Evolutionary conservation across 2,797 vertebrate species (phyloP).

Genomic region (Percopsis omiscomaycus): DNA sequence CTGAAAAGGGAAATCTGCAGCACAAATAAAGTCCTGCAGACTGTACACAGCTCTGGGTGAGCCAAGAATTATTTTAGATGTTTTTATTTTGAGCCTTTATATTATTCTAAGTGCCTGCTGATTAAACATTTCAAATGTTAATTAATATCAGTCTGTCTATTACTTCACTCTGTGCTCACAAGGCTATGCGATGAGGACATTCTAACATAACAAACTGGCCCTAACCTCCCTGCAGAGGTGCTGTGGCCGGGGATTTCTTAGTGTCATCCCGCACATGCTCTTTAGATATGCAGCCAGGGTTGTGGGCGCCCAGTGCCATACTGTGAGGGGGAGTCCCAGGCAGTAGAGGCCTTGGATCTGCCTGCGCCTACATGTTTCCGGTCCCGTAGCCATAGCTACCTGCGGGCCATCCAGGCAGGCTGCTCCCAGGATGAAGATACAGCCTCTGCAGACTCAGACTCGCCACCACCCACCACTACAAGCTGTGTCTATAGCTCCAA

Average conservation of each 20-base stretch:
- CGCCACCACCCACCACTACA: slow-evolving; percentile 83
- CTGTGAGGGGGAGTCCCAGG: slow-evolving; percentile 84
- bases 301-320: slow-evolving; percentile 81
- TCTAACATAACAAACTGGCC: slow-evolving; percentile 16
- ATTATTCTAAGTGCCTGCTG: neutral
- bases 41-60: too few relatives aligned
- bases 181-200: slow-evolving; percentile 17
- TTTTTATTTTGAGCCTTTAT: too few relatives aligned
- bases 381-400: slow-evolving; percentile 97
- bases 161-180: slow-evolving; percentile 10
- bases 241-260: slow-evolving; percentile 16
- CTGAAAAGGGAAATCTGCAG: too few relatives aligned
- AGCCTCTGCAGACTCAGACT: slow-evolving; percentile 88
- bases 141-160: slow-evolving; percentile 17
- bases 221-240: neutral
- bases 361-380: slow-evolving; percentile 94
- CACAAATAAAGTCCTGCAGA: too few relatives aligned
- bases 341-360: slow-evolving; percentile 89
- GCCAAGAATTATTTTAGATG: too few relatives aligned
- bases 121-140: slow-evolving; percentile 33
- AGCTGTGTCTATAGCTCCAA: slow-evolving; percentile 84
- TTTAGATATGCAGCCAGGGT: slow-evolving; percentile 85
- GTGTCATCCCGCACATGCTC: slow-evolving; percentile 58
- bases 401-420: slow-evolving; percentile 97
- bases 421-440: slow-evolving; percentile 97